A percentile compares a stretch with the other conserved stretches of the same genome.
Evolutionary conservation across 1,140 invertebrate species (phyloP).

Genomic region (Drosophila rhopaloa): DNA sequence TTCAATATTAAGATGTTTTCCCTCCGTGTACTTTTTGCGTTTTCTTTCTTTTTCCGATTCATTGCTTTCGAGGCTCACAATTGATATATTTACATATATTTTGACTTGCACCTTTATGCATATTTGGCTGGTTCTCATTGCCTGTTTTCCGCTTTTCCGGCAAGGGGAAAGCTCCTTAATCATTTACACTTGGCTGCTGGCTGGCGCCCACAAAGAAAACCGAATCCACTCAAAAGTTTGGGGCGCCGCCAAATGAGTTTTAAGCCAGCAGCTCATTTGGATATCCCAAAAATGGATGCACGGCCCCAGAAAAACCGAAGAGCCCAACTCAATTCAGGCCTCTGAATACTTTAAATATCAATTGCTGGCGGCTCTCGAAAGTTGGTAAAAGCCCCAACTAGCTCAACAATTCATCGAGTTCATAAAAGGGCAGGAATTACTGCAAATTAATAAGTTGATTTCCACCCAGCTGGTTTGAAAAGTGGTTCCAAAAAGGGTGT

Average conservation of each 20-base stretch:
- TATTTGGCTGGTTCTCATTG: slow-evolving; percentile 28
- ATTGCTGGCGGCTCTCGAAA: slow-evolving; percentile 4
- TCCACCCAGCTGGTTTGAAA: neutral
- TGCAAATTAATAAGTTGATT: neutral
- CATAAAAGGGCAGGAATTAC: neutral
- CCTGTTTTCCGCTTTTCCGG: slow-evolving; percentile 12
- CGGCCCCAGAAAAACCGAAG: neutral
- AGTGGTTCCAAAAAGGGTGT: neutral
- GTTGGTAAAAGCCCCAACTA: neutral
- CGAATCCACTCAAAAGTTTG: slow-evolving; percentile 56
- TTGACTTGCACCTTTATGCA: slow-evolving; percentile 42
- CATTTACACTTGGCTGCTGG: slow-evolving; percentile 64
- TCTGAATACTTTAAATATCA: slow-evolving; percentile 24
- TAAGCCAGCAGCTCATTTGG: slow-evolving; percentile 51
- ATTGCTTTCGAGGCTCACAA: slow-evolving; percentile 22
- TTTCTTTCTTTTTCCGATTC: slow-evolving; percentile 59
- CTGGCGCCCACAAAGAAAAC: slow-evolving; percentile 22
- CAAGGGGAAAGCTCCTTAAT: slow-evolving; percentile 44
- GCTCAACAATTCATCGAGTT: slow-evolving; percentile 3
- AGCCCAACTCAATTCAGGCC: neutral
- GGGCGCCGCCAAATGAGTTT: slow-evolving; percentile 58
- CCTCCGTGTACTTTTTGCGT: neutral
- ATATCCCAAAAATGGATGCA: slow-evolving; percentile 9
- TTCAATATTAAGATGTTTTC: neutral
- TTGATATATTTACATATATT: slow-evolving; percentile 17